Conservation (phyloP, 2,113 vertebrate genomes). For the Amphiprion percula region DNA sequence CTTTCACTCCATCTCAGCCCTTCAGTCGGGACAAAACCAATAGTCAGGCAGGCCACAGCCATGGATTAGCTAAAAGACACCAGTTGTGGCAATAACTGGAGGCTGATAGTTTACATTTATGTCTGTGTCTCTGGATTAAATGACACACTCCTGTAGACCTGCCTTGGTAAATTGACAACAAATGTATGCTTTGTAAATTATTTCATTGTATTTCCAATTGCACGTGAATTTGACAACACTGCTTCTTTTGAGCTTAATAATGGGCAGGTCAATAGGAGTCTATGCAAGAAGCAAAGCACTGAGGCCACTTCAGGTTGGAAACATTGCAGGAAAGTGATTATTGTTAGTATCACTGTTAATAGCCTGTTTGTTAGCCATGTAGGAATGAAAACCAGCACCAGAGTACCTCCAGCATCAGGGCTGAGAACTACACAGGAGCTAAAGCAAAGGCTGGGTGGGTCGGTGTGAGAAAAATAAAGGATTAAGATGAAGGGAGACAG, state of each 20-base stretch:
- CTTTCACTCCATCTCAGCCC: constrained; percentile 88
- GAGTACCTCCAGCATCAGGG: constrained; percentile 76
- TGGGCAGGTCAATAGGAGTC: constrained; percentile 64
- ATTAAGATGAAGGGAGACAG: constrained; percentile 45
- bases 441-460: constrained; percentile 51
- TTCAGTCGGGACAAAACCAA: constrained; percentile 83
- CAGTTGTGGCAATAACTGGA: constrained; percentile 36
- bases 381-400: constrained; percentile 87
- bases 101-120: constrained; percentile 8
- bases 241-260: constrained; percentile 1
- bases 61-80: constrained; percentile 51
- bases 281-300: constrained; percentile 58
- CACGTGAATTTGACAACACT: constrained; percentile 7
- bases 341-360: constrained; percentile 75
- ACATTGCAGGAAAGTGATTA: constrained; percentile 43
- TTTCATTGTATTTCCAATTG: constrained; percentile 19
- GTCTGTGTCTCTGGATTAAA: constrained; percentile 9
- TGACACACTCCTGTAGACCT: constrained; percentile 56
- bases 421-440: constrained; percentile 66
- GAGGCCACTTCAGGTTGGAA: constrained; percentile 44
- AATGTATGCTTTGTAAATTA: background rate
- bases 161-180: constrained; percentile 10
- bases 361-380: constrained; percentile 70
- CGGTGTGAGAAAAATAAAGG: constrained; percentile 22
- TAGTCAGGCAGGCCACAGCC: constrained; percentile 73